phyloP scores from a whole-genome alignment of 2,797 vertebrate species.

The Tarsius wallacei region DNA sequence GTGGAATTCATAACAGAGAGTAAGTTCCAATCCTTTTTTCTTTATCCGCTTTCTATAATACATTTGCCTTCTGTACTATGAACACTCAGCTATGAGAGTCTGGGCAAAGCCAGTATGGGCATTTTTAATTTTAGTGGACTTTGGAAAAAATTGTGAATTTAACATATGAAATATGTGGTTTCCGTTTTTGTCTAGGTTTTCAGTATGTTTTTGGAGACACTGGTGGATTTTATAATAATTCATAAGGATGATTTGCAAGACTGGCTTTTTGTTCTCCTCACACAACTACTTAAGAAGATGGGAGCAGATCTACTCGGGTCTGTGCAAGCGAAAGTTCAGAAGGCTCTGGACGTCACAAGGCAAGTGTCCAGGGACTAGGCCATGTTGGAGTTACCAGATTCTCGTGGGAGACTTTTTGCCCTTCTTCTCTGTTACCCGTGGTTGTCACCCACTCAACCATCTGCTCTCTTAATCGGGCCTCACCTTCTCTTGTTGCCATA shows the following conservation, averaged over 20 bases:
- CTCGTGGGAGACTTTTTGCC: neutral
- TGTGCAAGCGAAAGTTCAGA: constrained; percentile 98
- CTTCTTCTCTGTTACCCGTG: neutral
- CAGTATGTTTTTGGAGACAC: constrained; percentile 99
- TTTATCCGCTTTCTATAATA: constrained; percentile 80
- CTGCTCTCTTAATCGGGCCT: neutral
- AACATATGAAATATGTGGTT: constrained; percentile 35
- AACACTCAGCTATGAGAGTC: neutral
- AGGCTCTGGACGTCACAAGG: constrained; percentile 98
- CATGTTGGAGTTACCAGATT: neutral
- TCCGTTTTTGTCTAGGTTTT: constrained; percentile 94
- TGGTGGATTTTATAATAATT: constrained; percentile 97
- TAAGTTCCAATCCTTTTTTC: constrained; percentile 93
- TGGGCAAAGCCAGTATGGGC: neutral
- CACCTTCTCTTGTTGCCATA: neutral
- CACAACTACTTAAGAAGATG: constrained; percentile 98
- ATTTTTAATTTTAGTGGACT: neutral
- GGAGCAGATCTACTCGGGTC: constrained; percentile 98
- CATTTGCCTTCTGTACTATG: constrained; percentile 45
- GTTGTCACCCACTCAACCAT: neutral
- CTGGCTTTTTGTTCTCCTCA: constrained; percentile 98
- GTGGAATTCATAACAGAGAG: constrained; percentile 99
- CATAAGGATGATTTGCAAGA: constrained; percentile 98
- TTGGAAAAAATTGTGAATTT: neutral
- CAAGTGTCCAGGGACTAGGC: constrained; percentile 78